A percentile compares a stretch with the other conserved stretches of the same genome.
Conservation (phyloP, 2,888 invertebrate genomes). For the Ectemnius cavifrons region DNA sequence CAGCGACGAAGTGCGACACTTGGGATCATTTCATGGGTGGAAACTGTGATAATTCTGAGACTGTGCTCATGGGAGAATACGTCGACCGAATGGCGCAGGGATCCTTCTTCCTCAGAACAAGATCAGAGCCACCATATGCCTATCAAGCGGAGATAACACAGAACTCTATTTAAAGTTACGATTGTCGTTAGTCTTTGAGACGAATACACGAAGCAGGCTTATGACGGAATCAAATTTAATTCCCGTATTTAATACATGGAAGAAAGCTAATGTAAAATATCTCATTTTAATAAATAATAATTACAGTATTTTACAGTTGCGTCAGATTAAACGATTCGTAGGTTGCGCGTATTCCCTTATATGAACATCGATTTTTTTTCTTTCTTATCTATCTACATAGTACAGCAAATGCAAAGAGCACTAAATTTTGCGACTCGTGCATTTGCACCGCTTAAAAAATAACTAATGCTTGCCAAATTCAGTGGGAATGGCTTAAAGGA, state of each 20-base stretch:
- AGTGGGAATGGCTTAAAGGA: slow-evolving; percentile 52
- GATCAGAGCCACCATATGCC: slow-evolving; percentile 70
- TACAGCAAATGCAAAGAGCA: slow-evolving; percentile 24
- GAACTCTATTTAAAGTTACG: slow-evolving; percentile 48
- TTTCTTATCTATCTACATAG: slow-evolving; percentile 39
- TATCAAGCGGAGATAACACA: slow-evolving; percentile 45
- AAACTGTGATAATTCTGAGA: slow-evolving; percentile 60
- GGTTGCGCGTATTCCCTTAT: slow-evolving; percentile 18
- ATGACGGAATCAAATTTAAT: background rate
- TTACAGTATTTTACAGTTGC: slow-evolving; percentile 65
- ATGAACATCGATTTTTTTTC: slow-evolving; percentile 27
- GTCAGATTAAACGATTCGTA: slow-evolving; percentile 44
- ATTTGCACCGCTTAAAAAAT: slow-evolving; percentile 26
- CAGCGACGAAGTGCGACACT: slow-evolving; percentile 74
- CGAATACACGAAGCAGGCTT: background rate
- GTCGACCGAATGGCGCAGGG: slow-evolving; percentile 68
- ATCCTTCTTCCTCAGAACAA: slow-evolving; percentile 71
- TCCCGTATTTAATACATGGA: slow-evolving; percentile 8
- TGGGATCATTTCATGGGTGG: slow-evolving; percentile 71
- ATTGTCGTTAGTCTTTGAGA: background rate
- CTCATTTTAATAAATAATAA: slow-evolving; percentile 67
- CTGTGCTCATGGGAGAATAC: slow-evolving; percentile 71
- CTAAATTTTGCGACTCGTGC: slow-evolving; percentile 9
- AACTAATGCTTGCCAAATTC: slow-evolving; percentile 42
- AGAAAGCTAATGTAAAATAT: slow-evolving; percentile 54